Evolutionary conservation across 2,797 vertebrate species (phyloP).

Genomic region (Peromyscus nudipes): DNA sequence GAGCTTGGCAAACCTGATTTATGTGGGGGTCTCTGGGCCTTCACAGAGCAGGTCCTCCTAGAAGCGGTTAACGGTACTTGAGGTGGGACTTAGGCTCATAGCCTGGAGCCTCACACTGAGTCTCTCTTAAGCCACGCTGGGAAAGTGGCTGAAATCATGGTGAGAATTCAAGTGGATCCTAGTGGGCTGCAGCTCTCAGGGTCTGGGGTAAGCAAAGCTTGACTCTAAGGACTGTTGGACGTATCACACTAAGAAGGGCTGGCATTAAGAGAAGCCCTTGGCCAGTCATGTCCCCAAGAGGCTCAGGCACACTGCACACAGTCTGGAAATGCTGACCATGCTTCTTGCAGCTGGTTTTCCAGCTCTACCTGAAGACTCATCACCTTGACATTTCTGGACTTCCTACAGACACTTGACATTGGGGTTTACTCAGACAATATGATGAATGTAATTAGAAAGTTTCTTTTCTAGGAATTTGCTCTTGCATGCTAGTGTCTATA

Average conservation of each 20-base stretch:
- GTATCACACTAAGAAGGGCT: neutral
- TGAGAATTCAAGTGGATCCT: neutral
- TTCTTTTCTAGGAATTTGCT: constrained; percentile 37
- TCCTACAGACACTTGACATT: neutral
- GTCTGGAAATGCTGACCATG: neutral
- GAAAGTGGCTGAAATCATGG: neutral
- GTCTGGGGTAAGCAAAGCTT: neutral
- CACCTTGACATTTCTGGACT: neutral
- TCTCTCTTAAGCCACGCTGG: neutral
- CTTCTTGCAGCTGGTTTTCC: neutral
- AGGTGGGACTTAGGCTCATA: neutral
- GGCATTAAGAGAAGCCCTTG: neutral
- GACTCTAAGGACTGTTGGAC: neutral
- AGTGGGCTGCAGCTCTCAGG: neutral
- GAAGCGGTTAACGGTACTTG: neutral
- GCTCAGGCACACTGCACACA: neutral
- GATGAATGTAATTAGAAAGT: neutral
- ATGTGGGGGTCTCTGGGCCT: neutral
- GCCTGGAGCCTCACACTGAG: neutral
- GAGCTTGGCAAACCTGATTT: neutral
- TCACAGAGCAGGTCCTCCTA: neutral
- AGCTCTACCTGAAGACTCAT: neutral
- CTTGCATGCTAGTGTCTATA: neutral
- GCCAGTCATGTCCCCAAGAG: neutral
- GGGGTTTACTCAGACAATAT: constrained; percentile 26